phyloP scores from a whole-genome alignment of 2,113 vertebrate species.

The Labrus mixtus region DNA sequence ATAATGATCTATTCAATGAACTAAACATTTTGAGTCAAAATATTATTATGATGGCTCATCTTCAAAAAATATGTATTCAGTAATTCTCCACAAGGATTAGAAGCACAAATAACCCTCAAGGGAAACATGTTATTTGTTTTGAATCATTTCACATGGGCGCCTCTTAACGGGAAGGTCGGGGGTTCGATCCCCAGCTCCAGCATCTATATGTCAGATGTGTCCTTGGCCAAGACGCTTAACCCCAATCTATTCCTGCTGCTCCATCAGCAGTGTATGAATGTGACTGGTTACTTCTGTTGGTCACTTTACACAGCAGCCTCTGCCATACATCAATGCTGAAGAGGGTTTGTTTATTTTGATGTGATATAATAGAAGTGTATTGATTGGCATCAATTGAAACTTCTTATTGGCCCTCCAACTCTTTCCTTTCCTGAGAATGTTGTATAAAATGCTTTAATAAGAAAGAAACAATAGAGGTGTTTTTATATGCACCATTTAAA shows the following conservation, averaged over 20 bases:
- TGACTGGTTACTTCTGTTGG: too few species aligned
- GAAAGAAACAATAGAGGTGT: neutral
- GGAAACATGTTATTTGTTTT: conserved; percentile 54
- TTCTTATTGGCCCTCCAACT: neutral
- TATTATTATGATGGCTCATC: too few species aligned
- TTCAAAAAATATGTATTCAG: too few species aligned
- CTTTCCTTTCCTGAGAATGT: neutral
- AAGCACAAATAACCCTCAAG: conserved; percentile 48
- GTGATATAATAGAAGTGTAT: neutral
- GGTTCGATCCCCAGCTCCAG: too few species aligned
- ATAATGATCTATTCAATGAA: neutral
- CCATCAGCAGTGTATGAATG: too few species aligned
- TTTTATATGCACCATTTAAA: neutral
- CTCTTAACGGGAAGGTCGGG: too few species aligned
- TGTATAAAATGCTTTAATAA: neutral
- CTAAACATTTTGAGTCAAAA: too few species aligned
- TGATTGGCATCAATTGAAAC: conserved; percentile 21
- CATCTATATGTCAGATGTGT: too few species aligned
- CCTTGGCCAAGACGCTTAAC: too few species aligned
- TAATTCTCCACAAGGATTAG: conserved; percentile 55
- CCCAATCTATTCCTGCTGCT: too few species aligned
- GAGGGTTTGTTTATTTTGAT: conserved; percentile 8
- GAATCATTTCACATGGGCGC: conserved; percentile 5
- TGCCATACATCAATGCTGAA: conserved; percentile 18
- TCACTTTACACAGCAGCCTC: too few species aligned